These are phyloP conservation scores for Tachina fera DNA, from an alignment of 2,888 invertebrate genomes.

Conservation along the genomic window DNA sequence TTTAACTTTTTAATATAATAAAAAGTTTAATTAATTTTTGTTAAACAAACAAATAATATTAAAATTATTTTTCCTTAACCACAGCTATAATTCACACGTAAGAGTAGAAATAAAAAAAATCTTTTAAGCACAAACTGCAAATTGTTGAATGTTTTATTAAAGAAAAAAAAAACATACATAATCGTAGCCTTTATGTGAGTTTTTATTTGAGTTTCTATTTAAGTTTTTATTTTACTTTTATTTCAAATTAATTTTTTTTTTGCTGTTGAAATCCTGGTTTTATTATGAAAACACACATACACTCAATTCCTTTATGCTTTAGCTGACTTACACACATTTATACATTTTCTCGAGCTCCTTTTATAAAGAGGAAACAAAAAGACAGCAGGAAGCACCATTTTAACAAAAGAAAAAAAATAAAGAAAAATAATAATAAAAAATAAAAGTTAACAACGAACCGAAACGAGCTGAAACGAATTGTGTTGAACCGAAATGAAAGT, in stretches of 20 bases:
- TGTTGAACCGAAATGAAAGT: slow-evolving; percentile 61
- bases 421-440: neutral
- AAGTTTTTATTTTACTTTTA: slow-evolving; percentile 17
- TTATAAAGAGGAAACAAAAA: neutral
- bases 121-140: slow-evolving; percentile 30
- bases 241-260: slow-evolving; percentile 10
- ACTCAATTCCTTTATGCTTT: neutral
- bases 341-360: slow-evolving; percentile 22
- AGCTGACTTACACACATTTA: neutral
- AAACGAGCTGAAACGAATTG: slow-evolving; percentile 45
- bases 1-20: neutral
- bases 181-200: slow-evolving; percentile 38
- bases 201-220: neutral
- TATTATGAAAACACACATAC: neutral
- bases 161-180: neutral
- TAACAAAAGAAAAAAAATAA: neutral
- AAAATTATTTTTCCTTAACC: neutral
- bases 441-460: slow-evolving; percentile 41
- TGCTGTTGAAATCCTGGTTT: slow-evolving; percentile 50
- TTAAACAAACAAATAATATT: neutral
- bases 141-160: slow-evolving; percentile 63
- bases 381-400: neutral
- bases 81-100: neutral
- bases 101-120: neutral
- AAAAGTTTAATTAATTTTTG: neutral